Evolutionary conservation across 2,113 vertebrate species (phyloP), one percentile per base, ranked within the genome.

Genomic region (Dasypus novemcinctus): DNA sequence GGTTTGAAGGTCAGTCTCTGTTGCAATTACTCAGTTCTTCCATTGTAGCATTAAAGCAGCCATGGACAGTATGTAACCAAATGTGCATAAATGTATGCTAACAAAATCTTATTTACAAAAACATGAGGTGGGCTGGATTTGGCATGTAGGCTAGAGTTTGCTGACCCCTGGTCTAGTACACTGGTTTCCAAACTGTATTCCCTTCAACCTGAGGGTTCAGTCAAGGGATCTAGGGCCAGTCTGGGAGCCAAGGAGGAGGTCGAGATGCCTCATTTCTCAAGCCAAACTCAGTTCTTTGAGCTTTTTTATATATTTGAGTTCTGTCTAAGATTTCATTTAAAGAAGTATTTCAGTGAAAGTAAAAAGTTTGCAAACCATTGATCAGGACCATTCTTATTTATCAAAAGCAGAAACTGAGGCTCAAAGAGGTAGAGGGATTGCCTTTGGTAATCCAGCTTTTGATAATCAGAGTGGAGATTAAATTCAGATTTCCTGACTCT

Each of bases 101-200:
- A 57, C 18, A 57, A 57, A 57, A 20, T 18, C 18, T 57, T 57
- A 57, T 57, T 57, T 57, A 20, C 52, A 57, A 57, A 57, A 57
- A 20, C 54, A 17, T 57, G 54, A 57, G 54, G 54, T 57, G 33
- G 33, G 25, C 54, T 72, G 69, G 25, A 27, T 93, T 61, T 87
- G n/a, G 25, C 29, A 11, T 38, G 64, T 14, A 87, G 76, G 63
- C 43, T 43, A 64, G 41, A 63, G n/a, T 88, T 94, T 95, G 29
- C 23, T 82, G 74, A 66, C 12, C 9, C 17, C 17, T 76, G 43
- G 63, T 66, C 27, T 80, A 92, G 78, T 17, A 57, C 5, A 64
- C 33, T 93, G 25, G 43, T 82, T 93, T 95, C 91, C 29, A 75
- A 93, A 90, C 21, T 84, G n/a, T 68, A 23, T 82, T 89, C 36